Evolutionary conservation across 2,113 vertebrate species (phyloP), one percentile per base, ranked within the genome.

Genomic region (Melanotaenia duboulayi): DNA sequence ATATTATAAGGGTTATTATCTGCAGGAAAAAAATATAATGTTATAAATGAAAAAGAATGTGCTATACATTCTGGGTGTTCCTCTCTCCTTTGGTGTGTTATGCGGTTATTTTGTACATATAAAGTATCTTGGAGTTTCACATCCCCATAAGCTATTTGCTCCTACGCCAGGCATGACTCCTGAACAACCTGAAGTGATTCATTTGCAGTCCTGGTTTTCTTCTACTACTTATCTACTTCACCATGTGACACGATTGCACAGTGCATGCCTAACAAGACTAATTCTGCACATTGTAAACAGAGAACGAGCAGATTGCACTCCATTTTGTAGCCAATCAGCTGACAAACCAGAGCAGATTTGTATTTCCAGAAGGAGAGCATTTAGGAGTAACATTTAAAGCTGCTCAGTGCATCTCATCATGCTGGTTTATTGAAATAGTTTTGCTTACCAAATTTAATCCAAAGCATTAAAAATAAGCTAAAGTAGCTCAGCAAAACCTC

Each of bases 381-480:
- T 32, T 28, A 7, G 51, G 2, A 64, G 50, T 51, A 24, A 25
- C 7, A 35, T 16, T 52, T 28, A 39, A 22, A 69, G 23, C 7
- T 42, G 12, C 14, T 6, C 9, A 49, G 35, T 1, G 58, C 1
- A 1, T 69, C 39, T 52, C 12, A 23, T 14, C 68, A 74, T 40
- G 57, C 17, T 35, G 32, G 62, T 61, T 25, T 1, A 17, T 44
- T 61, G 0, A 23, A 23, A 24, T 32, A 4, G 37, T 55, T 69
- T 52, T 48, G 0, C 49, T 80, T 37, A 14, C 17, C 6, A 24
- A 28, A 57, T 59, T 50, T 62, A 37, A 74, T 67, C 55, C 60
- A 76, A 66, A 61, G 24, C 55, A 63, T 52, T 44, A 57, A 80
- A 52, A 65, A 83, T 79, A 51, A 81, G 81, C 39, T 11, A 32